A percentile compares a stretch with the other conserved stretches of the same genome.
Evolutionary conservation across 2,797 vertebrate species (phyloP).

Genomic region (Clarias pachynema): DNA sequence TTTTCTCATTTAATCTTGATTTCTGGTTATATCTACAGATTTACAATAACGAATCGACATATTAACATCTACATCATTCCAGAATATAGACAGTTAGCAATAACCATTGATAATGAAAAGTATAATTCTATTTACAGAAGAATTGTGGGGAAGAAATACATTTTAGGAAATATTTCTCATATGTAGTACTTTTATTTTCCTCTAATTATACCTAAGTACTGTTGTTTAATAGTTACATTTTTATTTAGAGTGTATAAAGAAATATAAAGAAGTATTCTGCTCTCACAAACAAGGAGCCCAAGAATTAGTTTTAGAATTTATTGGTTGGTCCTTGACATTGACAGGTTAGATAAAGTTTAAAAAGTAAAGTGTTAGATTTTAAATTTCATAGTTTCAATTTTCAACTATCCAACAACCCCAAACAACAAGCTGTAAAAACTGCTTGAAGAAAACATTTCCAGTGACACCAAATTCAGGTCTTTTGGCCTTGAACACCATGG

Average conservation of each 20-base stretch:
- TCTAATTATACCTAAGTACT: no score
- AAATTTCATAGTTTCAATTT: neutral
- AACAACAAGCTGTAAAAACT: neutral
- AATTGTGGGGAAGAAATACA: neutral
- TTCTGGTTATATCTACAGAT: neutral
- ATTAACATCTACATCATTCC: neutral
- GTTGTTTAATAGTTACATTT: neutral
- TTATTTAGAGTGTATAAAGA: neutral
- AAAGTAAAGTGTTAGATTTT: no score
- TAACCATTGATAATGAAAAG: neutral
- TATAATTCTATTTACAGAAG: neutral
- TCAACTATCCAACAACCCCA: neutral
- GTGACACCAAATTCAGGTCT: neutral
- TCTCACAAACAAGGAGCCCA: neutral
- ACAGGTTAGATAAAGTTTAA: no score
- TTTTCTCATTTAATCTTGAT: conserved; percentile 5
- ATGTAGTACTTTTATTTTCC: neutral
- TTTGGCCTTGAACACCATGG: neutral
- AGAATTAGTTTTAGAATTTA: neutral
- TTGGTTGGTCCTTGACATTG: neutral
- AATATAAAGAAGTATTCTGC: neutral
- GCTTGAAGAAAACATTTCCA: neutral
- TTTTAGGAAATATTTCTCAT: neutral
- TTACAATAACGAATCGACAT: neutral
- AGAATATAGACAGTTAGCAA: neutral